Evolutionary conservation across 2,113 vertebrate species (phyloP).

Genomic region (Solea senegalensis): DNA sequence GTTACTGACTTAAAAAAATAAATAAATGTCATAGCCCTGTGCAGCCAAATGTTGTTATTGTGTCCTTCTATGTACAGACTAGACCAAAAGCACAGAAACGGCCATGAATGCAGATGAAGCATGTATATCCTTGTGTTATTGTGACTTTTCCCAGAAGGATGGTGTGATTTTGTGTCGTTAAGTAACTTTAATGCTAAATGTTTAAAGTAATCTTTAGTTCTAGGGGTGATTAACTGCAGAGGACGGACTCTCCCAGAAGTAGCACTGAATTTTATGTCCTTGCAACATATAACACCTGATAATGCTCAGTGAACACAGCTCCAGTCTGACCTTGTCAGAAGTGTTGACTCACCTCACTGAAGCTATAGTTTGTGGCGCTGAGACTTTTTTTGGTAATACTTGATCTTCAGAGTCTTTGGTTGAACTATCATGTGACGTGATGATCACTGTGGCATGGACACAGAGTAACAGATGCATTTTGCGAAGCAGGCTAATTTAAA

Average conservation of each 20-base stretch:
- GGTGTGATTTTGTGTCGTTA: neutral
- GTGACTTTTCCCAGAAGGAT: neutral
- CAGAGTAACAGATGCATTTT: neutral
- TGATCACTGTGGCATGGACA: neutral
- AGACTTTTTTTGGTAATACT: slow-evolving; percentile 5
- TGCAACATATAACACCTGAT: slow-evolving; percentile 2
- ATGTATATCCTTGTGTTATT: neutral
- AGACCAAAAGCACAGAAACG: neutral
- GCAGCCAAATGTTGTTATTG: too few relatives aligned
- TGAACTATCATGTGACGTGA: neutral
- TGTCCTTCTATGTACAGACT: neutral
- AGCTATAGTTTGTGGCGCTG: neutral
- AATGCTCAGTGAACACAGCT: neutral
- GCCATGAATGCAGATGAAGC: neutral
- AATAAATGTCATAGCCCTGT: neutral
- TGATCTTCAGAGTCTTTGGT: neutral
- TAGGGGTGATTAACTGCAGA: neutral
- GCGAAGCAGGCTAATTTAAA: too few relatives aligned
- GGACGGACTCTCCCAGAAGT: neutral
- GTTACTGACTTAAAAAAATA: too few relatives aligned
- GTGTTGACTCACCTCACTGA: neutral
- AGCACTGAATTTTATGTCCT: neutral
- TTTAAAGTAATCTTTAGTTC: slow-evolving; percentile 4
- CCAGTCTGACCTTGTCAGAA: neutral
- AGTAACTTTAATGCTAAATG: neutral